phyloP scores from a whole-genome alignment of 2,797 vertebrate genomes.

The Neosilurus hyrtlii region DNA sequence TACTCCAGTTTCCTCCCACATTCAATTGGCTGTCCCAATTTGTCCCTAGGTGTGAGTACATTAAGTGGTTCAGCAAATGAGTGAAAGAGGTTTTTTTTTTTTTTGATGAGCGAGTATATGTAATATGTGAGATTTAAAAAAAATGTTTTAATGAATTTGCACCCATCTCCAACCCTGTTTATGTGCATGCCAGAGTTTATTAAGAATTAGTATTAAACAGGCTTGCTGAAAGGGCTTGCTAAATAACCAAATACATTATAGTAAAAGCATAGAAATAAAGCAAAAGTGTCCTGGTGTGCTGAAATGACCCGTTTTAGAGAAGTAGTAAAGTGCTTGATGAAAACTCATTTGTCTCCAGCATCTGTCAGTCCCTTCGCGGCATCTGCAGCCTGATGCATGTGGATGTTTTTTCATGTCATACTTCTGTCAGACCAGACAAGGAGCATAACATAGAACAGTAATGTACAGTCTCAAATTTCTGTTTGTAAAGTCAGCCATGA shows the following conservation, averaged over 20 bases:
- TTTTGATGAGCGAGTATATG: no score
- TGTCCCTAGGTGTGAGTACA: no score
- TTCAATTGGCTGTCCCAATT: no score
- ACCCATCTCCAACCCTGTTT: not conserved
- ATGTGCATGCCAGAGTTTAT: constrained; percentile 49
- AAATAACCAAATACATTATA: constrained; percentile 51
- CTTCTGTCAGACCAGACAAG: constrained; percentile 20
- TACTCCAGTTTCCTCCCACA: no score
- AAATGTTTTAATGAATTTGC: no score
- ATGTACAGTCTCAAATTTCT: constrained; percentile 61
- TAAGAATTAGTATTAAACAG: constrained; percentile 50
- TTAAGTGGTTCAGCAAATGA: no score
- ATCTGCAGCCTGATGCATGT: constrained; percentile 42
- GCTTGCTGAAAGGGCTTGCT: constrained; percentile 41
- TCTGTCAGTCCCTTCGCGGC: constrained; percentile 44
- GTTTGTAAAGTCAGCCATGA: constrained; percentile 41
- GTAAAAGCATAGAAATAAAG: constrained; percentile 47
- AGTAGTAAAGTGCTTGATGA: constrained; percentile 58
- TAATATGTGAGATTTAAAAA: no score
- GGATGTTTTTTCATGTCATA: constrained; percentile 21
- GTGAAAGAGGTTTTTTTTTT: no score
- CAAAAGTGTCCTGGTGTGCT: constrained; percentile 51
- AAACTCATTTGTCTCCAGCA: constrained; percentile 60
- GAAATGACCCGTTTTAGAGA: constrained; percentile 63
- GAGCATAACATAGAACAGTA: constrained; percentile 43